Base-by-base conservation (phyloP, 2,797 vertebrate species). In the Sarcophilus harrisii region DNA sequence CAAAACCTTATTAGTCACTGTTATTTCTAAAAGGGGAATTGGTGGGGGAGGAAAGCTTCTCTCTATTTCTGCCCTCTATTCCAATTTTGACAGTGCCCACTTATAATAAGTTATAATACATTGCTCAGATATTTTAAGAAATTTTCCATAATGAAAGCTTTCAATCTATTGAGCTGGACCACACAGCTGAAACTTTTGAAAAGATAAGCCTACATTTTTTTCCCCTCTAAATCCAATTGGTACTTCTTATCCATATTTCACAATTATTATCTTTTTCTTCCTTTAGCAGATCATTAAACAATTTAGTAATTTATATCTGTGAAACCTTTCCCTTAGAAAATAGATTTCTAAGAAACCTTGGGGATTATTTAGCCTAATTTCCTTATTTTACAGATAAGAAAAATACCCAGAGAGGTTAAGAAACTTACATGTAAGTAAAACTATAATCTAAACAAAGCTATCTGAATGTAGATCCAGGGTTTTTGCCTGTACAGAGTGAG, bases 11-110 rank as follows among this genome's bases (percentile, higher is more conserved):
- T 93, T 62, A 21, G n/a, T 97, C 95, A 5, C 2, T 58, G 32
- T 57, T 91, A 93, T 92, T 94, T 94, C 5, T 97, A 92, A 97
- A 96, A 52, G 94, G 93, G 93, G 2, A 59, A 45, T 27, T 73
- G 3, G 18, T 2, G 18, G 32, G 16, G n/a, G 18, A 4, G 16
- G 6, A 38, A 73, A 3, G 1, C 38, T 81, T 81, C 18, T 3
- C 73, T 81, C 21, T 93, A 89, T 28, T 91, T 93, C 49, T 66
- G 45, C 45, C 92, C 54, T 92, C 27, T 81, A 89, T 93, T 24
- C 5, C 32, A 60, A 81, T 81, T 92, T 73, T 73, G 18, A 66
- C 73, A 45, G 38, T 95, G 18, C 27, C n/a, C 55, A 66, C 4
- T 95, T 95, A 91, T 95, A 58, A 57, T 3, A 95, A 58, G 90